Conservation (phyloP, 1,140 invertebrate species). For the Harlomillsia oculata region DNA sequence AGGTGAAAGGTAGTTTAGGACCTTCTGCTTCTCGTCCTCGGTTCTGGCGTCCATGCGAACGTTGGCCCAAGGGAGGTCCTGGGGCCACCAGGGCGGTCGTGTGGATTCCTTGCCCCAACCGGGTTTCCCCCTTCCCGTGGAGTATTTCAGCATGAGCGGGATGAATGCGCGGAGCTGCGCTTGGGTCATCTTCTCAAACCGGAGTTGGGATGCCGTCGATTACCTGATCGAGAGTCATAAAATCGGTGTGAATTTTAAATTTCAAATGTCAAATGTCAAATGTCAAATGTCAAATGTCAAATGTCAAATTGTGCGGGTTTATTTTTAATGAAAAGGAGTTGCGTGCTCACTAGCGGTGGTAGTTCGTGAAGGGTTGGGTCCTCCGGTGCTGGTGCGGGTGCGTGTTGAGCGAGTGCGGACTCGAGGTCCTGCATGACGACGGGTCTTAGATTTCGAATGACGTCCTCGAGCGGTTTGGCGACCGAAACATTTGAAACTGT, state of each 20-base stretch:
- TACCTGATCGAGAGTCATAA: too few species aligned
- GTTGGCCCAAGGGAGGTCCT: slow-evolving; percentile 75
- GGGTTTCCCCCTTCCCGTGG: slow-evolving; percentile 88
- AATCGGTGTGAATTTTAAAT: too few species aligned
- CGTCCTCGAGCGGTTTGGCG: slow-evolving; percentile 91
- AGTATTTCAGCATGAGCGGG: slow-evolving; percentile 95
- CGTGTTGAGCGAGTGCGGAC: slow-evolving; percentile 81
- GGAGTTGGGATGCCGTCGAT: slow-evolving; percentile 96
- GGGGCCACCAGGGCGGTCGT: slow-evolving; percentile 93
- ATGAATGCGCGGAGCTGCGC: slow-evolving; percentile 93
- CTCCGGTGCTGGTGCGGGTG: slow-evolving; percentile 80
- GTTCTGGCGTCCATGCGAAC: slow-evolving; percentile 91
- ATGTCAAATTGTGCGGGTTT: too few species aligned
- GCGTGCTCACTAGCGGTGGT: slow-evolving; percentile 87
- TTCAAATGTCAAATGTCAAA: too few species aligned
- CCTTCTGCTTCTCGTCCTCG: slow-evolving; percentile 95
- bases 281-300: too few species aligned
- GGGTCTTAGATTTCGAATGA: slow-evolving; percentile 75
- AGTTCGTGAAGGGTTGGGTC: slow-evolving; percentile 88
- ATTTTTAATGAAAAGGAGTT: too few species aligned
- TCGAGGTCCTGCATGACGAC: slow-evolving; percentile 93
- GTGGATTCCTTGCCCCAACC: slow-evolving; percentile 95
- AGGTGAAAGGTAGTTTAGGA: slow-evolving; percentile 39
- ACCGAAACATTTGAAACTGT: slow-evolving; percentile 94
- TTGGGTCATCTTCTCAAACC: slow-evolving; percentile 98